Evolutionary conservation across 2,797 vertebrate species (phyloP).

Genomic region (Bucorvus abyssinicus): DNA sequence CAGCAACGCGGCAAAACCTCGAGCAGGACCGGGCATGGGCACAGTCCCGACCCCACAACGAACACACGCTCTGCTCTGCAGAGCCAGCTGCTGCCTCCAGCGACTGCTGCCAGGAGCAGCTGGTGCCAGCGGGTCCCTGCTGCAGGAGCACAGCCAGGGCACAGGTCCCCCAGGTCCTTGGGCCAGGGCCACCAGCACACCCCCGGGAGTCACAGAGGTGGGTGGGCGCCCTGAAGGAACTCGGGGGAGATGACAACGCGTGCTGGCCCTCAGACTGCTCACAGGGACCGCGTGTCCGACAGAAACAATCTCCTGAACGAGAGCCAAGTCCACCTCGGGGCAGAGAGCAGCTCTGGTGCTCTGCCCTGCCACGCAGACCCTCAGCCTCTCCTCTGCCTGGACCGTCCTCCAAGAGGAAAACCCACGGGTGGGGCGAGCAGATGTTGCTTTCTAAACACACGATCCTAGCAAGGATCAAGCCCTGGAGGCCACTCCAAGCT

Average conservation of each 20-base stretch:
- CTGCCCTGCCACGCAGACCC: not conserved
- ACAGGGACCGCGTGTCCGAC: not conserved
- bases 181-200: rapidly evolving
- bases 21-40: rapidly evolving
- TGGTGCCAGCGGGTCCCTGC: not conserved
- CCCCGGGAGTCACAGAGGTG: not conserved
- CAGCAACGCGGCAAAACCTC: not conserved
- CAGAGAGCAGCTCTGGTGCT: not conserved
- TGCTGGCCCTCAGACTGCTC: not conserved
- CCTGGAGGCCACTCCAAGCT: not conserved
- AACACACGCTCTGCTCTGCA: no score
- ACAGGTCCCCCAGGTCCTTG: not conserved
- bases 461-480: not conserved
- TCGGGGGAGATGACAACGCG: rapidly evolving
- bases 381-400: not conserved
- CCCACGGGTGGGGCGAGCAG: rapidly evolving
- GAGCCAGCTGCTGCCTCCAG: no score
- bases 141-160: not conserved
- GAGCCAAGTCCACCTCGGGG: rapidly evolving
- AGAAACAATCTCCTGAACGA: not conserved
- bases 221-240: not conserved
- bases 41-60: no score
- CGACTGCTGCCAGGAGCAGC: not conserved
- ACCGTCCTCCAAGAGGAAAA: not conserved
- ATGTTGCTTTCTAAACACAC: not conserved